Evolutionary conservation across 2,113 vertebrate species (phyloP), one percentile per base, ranked within the genome.

Genomic region (Cyprinodon tularosa): DNA sequence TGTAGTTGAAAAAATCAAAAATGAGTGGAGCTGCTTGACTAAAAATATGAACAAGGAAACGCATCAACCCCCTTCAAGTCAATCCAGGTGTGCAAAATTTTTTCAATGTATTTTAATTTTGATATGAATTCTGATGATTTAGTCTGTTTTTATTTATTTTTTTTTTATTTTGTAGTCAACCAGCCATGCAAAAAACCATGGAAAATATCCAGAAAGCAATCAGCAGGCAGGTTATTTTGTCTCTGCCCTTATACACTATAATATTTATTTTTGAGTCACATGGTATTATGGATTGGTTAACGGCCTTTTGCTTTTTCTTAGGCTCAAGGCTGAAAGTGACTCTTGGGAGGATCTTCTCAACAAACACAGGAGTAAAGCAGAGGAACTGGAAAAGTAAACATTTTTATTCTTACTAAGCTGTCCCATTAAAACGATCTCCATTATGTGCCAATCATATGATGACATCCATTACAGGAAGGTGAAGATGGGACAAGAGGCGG

Each of bases 311-410:
- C 37, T 36, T 65, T 38, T 7, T 78, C 91, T 74, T 65, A 95
- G 95, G 82, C 80, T 95, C 36, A 88, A 93, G 69, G 71, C 77
- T 68, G 94, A 95, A 86, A 90, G 88, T 84, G 70, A 86, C 3
- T 90, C 92, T 22, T 95, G 95, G 94, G 90, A 93, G 66, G 68
- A 86, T 0, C 88, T 95, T 22, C 57, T 95, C n/a, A 86, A 87
- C 62, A 94, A 94, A 88, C 94, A 95, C 80, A 70, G 62, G 12
- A 72, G 60, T 62, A 93, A 88, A 89, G 91, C 93, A 66, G 88
- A 94, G 39, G 86, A 93, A 61, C 62, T 95, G 68, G 70, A 93
- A 86, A 89, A 76, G 95, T 95, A 66, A 89, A 78, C 57, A 44
- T 62, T 8, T 29, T 2, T n/a, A 6, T 59, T 62, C 6, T 78